Evolutionary conservation across 1,140 invertebrate genomes (phyloP), one percentile per base, ranked within the genome.

Genomic region (Palaemon carinicauda): DNA sequence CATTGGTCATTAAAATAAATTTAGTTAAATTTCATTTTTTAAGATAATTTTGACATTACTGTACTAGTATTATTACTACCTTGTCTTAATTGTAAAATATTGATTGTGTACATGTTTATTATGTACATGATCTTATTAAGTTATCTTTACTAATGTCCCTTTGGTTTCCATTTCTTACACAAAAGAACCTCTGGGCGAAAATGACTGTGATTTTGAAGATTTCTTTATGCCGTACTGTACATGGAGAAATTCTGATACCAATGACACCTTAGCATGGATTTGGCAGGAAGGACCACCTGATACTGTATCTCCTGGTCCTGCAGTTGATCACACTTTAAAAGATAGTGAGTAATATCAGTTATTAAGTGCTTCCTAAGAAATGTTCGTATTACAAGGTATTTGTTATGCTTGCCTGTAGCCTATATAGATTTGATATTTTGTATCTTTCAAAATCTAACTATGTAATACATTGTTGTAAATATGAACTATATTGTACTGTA

Each of bases 181-280:
- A 65, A 77, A 74, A 85, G 82, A 85, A 52, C 82, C 82, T 29
- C 82, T 85, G 78, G 82, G 82, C 29, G 74, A 75, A 29, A 52
- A 85, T 79, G 87, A 88, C 54, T 88, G 87, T 75, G 77, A 79
- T 52, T 88, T 88, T 75, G 87, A 88, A 51, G 53, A 84, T 27
- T 60, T 83, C 51, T 19, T 73, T n/a, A 21, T 51, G 29, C 87
- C 87, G 19, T 52, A 51, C 27, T 88, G 87, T 27, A n/a, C 50
- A 14, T 88, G 87, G 87, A 3, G 33, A 5, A 60, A 80, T 50
- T 21, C 82, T 3, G 53, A 74, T 31, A 60, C n/a, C 14, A 54
- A 84, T 52, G 54, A 21, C 50, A 79, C 78, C 29, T 50, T 41
- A 27, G 19, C 82, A 1, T 88, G 87, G 87, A 74, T 41, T 24